phyloP scores from a whole-genome alignment of 2,113 vertebrate genomes.

The Callionymus lyra region DNA sequence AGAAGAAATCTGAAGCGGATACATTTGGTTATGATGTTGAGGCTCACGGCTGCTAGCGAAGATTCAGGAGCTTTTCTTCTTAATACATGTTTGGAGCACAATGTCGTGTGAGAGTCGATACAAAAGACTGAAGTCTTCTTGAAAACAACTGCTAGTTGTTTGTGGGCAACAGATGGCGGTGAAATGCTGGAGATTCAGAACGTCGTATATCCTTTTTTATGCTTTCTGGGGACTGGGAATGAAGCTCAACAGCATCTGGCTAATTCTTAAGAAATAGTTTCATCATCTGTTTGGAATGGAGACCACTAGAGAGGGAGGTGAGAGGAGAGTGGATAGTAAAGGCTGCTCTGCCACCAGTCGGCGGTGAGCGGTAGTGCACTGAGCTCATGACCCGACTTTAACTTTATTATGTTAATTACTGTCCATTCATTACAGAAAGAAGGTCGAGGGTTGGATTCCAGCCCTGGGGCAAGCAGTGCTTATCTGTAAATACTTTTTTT shows the following conservation, averaged over 20 bases:
- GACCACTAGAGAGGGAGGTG: background rate
- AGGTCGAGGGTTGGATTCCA: too few species aligned
- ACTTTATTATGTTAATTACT: background rate
- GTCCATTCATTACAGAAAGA: background rate
- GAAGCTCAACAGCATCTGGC: conserved; percentile 28
- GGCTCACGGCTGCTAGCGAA: too few species aligned
- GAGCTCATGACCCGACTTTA: too few species aligned
- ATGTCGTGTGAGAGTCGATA: too few species aligned
- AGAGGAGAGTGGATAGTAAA: conserved; percentile 12
- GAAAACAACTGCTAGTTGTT: conserved; percentile 7
- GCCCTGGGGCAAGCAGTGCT: too few species aligned
- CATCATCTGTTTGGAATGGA: conserved; percentile 23
- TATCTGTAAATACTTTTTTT: too few species aligned
- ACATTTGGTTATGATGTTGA: too few species aligned
- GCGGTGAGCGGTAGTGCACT: conserved; percentile 18
- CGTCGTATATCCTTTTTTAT: conserved; percentile 15
- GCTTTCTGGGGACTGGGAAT: conserved; percentile 13
- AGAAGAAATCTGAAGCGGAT: too few species aligned
- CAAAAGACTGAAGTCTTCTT: too few species aligned
- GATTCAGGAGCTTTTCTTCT: too few species aligned
- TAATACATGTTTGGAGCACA: too few species aligned
- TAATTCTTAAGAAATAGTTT: conserved; percentile 36
- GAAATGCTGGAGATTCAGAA: conserved; percentile 29
- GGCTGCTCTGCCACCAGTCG: conserved; percentile 53
- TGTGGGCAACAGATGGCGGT: conserved; percentile 41